These are phyloP conservation scores for Amblyornis subalaris DNA, from an alignment of 2,113 vertebrate species.

Conservation along the genomic window DNA sequence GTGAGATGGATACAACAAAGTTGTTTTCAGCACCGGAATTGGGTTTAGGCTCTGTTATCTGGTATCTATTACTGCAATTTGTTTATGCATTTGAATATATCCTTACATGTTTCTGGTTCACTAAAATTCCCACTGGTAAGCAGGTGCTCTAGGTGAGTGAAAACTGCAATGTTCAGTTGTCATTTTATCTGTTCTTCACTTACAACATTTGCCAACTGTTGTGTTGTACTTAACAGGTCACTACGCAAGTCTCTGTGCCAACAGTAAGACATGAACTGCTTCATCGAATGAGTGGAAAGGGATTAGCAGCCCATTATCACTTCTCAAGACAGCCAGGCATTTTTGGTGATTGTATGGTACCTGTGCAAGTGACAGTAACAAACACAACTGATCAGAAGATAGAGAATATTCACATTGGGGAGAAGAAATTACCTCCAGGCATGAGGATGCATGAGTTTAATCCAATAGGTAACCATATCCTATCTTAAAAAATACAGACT, in stretches of 20 bases:
- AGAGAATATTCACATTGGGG: conserved; percentile 85
- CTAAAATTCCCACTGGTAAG: background rate
- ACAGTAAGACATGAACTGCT: conserved; percentile 83
- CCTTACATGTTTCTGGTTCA: background rate
- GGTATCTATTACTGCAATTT: background rate
- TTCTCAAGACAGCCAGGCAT: conserved; percentile 87
- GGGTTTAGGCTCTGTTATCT: background rate
- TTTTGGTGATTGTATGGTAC: conserved; percentile 84
- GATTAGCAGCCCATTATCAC: conserved; percentile 86
- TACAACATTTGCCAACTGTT: background rate
- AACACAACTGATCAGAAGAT: conserved; percentile 84
- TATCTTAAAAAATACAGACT: background rate
- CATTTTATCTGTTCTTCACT: background rate
- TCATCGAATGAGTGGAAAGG: conserved; percentile 93
- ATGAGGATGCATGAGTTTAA: conserved; percentile 84
- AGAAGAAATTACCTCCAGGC: conserved; percentile 72
- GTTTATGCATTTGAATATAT: background rate
- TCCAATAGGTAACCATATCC: conserved; percentile 75
- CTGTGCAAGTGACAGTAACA: conserved; percentile 83
- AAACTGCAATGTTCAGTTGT: background rate
- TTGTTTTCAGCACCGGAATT: background rate
- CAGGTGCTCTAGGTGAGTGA: background rate
- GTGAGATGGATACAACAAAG: background rate
- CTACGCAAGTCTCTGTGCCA: conserved; percentile 79
- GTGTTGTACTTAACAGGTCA: conserved; percentile 71